A percentile compares a stretch with the other conserved stretches of the same genome.
phyloP scores from a whole-genome alignment of 2,113 vertebrate genomes.

The Petrocephalus zakoni region DNA sequence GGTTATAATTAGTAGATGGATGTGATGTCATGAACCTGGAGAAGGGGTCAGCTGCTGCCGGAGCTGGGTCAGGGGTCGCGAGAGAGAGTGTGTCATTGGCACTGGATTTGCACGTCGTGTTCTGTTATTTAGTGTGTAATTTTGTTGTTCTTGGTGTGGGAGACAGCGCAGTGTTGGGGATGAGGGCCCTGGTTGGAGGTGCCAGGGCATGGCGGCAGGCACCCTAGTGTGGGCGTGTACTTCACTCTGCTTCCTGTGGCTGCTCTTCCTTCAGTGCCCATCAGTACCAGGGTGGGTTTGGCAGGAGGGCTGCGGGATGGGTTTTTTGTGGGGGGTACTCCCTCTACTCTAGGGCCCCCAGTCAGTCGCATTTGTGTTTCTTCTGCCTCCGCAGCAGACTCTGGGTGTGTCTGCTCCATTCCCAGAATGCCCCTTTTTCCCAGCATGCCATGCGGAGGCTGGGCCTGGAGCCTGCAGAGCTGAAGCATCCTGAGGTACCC shows the following conservation, averaged over 20 bases:
- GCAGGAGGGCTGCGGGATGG: background rate
- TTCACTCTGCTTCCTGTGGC: background rate
- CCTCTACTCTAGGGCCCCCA: background rate
- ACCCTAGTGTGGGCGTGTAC: background rate
- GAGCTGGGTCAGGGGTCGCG: background rate
- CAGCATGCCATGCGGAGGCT: background rate
- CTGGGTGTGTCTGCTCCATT: background rate
- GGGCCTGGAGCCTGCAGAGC: background rate
- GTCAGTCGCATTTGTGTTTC: background rate
- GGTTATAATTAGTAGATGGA: background rate
- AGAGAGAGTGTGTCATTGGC: background rate
- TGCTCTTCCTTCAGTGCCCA: background rate
- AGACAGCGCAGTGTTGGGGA: background rate
- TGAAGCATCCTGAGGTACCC: background rate
- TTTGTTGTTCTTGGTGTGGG: constrained; percentile 4
- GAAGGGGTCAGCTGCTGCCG: background rate
- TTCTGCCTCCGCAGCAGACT: background rate
- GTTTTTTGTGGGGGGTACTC: background rate
- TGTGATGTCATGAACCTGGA: background rate
- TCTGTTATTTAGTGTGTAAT: background rate
- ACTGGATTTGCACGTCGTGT: background rate
- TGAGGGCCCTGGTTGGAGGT: background rate
- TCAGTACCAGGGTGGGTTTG: background rate
- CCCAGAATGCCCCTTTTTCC: background rate
- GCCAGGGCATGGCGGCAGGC: background rate